Evolutionary conservation across 1,140 invertebrate genomes (phyloP).

Genomic region (Drosophila trapezifrons): DNA sequence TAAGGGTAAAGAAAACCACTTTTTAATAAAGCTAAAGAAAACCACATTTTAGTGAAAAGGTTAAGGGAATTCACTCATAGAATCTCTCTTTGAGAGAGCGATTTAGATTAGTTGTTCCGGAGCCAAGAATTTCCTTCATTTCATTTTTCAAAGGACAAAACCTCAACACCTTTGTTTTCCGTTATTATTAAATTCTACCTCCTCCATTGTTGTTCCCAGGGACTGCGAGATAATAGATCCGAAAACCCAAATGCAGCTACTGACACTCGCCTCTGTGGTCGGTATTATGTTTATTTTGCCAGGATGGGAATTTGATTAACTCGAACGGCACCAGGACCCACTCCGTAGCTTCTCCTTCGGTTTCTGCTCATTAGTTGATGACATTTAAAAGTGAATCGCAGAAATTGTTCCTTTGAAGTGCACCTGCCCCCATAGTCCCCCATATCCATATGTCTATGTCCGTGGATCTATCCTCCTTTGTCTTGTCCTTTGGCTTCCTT

Average conservation of each 20-base stretch:
- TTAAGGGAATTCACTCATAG: no score
- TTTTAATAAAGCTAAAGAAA: no score
- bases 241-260: neutral
- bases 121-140: neutral
- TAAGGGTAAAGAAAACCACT: no score
- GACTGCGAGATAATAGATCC: neutral
- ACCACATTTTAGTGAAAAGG: no score
- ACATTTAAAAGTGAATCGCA: conserved; percentile 7
- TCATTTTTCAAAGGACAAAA: neutral
- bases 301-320: conserved; percentile 26
- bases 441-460: neutral
- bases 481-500: neutral
- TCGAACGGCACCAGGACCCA: conserved; percentile 8
- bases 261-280: no score
- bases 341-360: neutral
- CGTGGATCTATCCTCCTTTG: conserved; percentile 2
- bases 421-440: conserved; percentile 12
- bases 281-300: conserved; percentile 1
- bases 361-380: conserved; percentile 25
- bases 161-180: neutral
- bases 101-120: neutral
- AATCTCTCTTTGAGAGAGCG: no score
- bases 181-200: neutral
- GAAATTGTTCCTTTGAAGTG: conserved; percentile 36
- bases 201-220: no score